Percentiles rank a stretch among this genome's conserved stretches.
phyloP scores from a whole-genome alignment of 2,113 vertebrate species.

The Hypomesus transpacificus region DNA sequence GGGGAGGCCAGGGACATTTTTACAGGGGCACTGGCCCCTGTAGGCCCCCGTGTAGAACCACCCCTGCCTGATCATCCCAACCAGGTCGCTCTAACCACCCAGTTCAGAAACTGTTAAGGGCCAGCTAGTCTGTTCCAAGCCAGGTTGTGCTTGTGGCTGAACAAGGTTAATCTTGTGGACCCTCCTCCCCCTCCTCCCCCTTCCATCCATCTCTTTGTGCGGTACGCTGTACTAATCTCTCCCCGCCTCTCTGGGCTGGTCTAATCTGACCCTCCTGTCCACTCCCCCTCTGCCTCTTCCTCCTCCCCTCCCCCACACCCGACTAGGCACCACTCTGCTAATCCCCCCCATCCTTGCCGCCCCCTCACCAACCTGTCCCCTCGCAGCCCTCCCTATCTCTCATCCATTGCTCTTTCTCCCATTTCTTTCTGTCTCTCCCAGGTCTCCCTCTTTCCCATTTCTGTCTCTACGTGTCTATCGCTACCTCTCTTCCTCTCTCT shows the following conservation, averaged over 20 bases:
- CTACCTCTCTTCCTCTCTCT: not conserved
- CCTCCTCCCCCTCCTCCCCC: not conserved
- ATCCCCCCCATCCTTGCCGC: not conserved
- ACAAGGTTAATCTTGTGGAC: conserved; percentile 42
- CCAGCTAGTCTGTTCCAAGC: not conserved
- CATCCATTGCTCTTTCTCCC: not conserved
- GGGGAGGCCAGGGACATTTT: too few relatives aligned
- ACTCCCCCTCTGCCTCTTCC: not conserved
- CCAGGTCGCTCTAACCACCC: too few relatives aligned
- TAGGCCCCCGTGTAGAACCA: too few relatives aligned
- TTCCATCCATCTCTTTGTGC: conserved; percentile 7
- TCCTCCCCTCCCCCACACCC: not conserved
- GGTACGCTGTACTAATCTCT: conserved; percentile 7
- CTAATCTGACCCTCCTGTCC: conserved; percentile 10
- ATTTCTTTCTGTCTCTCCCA: not conserved
- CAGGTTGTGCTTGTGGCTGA: conserved; percentile 37
- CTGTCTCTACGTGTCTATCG: not conserved
- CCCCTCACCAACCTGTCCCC: not conserved
- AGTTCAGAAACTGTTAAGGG: too few relatives aligned
- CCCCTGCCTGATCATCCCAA: too few relatives aligned
- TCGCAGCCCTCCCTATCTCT: not conserved
- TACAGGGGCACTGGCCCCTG: too few relatives aligned
- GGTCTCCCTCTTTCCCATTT: not conserved
- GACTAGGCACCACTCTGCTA: not conserved
- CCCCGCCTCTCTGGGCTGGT: conserved; percentile 16